These are phyloP conservation scores for Cuculus canorus DNA, from an alignment of 2,797 vertebrate genomes.

Conservation along the genomic window DNA sequence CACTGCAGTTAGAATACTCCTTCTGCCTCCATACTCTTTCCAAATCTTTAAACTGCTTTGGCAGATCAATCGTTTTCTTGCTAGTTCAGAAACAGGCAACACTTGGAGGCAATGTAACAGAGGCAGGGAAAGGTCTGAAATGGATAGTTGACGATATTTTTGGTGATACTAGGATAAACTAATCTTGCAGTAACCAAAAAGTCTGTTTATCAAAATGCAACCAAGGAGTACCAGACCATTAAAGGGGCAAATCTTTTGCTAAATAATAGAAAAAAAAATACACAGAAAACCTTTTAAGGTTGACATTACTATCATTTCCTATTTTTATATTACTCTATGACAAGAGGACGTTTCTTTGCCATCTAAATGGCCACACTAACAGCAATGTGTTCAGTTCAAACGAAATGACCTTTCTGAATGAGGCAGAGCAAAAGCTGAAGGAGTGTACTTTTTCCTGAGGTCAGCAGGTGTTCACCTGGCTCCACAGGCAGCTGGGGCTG, in stretches of 20 bases:
- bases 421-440: neutral
- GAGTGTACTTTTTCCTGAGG: neutral
- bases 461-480: neutral
- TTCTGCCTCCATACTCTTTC: neutral
- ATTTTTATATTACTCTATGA: neutral
- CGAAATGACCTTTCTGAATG: neutral
- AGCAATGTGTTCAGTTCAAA: neutral
- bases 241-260: neutral
- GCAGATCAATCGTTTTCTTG: neutral
- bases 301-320: neutral
- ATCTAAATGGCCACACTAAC: neutral
- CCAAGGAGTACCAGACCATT: neutral
- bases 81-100: neutral
- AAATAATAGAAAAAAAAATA: neutral
- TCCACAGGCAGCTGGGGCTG: rapidly evolving
- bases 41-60: neutral
- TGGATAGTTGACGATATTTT: neutral
- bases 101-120: neutral
- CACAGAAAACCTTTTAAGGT: neutral
- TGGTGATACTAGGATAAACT: neutral
- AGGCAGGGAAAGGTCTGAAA: neutral
- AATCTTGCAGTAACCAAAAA: neutral
- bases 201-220: neutral
- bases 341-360: neutral
- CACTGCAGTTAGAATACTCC: neutral